Percentiles rank a stretch among this genome's conserved stretches.
Conservation (phyloP, 1,140 invertebrate genomes). For the Aporrectodea caliginosa region DNA sequence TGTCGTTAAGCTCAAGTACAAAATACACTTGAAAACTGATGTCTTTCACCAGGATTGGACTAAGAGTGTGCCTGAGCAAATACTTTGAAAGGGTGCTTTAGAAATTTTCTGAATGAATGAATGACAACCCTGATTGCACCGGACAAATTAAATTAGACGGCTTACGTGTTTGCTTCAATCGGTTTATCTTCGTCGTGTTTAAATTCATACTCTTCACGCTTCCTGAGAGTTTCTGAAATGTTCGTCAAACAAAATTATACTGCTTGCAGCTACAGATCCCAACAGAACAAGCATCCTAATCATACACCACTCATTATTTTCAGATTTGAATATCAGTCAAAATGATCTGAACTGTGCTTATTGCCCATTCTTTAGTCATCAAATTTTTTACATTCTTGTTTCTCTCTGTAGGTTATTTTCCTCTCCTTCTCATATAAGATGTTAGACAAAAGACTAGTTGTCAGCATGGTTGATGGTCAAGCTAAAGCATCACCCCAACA, state of each 20-base stretch:
- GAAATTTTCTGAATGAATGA: background rate
- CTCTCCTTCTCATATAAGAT: too few species aligned
- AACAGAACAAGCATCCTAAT: background rate
- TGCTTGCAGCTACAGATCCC: background rate
- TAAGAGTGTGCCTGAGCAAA: background rate
- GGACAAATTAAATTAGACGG: conserved; percentile 14
- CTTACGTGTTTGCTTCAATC: conserved; percentile 55
- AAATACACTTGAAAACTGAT: background rate
- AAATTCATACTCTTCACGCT: conserved; percentile 45
- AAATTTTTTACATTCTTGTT: too few species aligned
- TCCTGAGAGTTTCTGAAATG: conserved; percentile 44
- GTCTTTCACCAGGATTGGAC: too few species aligned
- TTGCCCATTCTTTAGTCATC: too few species aligned
- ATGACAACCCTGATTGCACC: background rate
- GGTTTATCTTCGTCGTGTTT: conserved; percentile 43
- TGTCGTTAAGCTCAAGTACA: background rate
- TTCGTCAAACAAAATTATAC: background rate
- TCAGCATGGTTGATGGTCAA: too few species aligned
- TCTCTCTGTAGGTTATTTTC: too few species aligned
- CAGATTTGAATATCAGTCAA: too few species aligned
- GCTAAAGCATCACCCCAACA: too few species aligned
- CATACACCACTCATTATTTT: too few species aligned
- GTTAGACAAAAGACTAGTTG: too few species aligned
- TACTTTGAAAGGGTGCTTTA: background rate
- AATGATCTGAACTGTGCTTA: too few species aligned